Conservation (phyloP, 1,140 invertebrate species). For the Liolophura sinensis region DNA sequence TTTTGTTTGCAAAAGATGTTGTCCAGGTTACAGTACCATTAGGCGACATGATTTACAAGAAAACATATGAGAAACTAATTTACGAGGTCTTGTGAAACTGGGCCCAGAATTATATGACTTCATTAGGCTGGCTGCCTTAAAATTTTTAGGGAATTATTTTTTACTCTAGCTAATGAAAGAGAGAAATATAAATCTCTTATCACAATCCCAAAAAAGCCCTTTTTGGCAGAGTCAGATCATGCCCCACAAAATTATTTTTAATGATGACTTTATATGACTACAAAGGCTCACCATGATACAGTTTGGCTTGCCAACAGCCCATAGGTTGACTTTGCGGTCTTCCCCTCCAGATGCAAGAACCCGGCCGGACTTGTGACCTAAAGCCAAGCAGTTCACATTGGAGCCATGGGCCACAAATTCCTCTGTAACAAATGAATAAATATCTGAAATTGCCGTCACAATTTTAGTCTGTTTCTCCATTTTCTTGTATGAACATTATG, state of each 20-base stretch:
- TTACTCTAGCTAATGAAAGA: too few species aligned
- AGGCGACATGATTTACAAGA: too few species aligned
- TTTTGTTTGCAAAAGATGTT: too few species aligned
- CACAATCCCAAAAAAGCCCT: too few species aligned
- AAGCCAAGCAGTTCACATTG: conserved; percentile 86
- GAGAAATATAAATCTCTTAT: too few species aligned
- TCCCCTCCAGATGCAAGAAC: conserved; percentile 96
- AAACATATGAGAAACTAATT: too few species aligned
- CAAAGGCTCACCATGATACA: conserved; percentile 84
- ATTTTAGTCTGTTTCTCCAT: neutral
- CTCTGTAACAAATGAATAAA: conserved; percentile 65
- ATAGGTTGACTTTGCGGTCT: conserved; percentile 96
- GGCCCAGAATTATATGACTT: too few species aligned
- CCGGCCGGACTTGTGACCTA: conserved; percentile 87
- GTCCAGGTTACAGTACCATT: too few species aligned
- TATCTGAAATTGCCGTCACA: neutral
- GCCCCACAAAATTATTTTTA: neutral
- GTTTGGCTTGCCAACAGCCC: conserved; percentile 93
- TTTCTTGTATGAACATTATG: neutral
- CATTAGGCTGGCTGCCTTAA: too few species aligned
- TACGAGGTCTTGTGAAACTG: too few species aligned
- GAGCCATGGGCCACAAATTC: conserved; percentile 87
- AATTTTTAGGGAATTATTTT: too few species aligned
- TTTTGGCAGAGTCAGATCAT: too few species aligned
- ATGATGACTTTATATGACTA: neutral